Conservation (phyloP, 2,888 invertebrate species). For the Halictus ligatus region DNA sequence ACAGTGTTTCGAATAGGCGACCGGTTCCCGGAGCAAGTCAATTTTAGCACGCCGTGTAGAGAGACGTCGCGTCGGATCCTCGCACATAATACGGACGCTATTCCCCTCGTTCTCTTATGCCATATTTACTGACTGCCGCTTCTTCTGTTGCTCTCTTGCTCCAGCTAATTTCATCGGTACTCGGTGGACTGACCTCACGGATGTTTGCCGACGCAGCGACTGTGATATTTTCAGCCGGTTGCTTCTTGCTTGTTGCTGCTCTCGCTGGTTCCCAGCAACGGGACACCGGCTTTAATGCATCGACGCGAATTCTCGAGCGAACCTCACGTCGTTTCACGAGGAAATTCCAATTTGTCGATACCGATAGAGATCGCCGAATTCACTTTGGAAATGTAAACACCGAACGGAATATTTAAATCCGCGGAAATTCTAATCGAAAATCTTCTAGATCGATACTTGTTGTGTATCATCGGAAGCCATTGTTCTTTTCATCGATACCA, state of each 20-base stretch:
- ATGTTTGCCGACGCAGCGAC: constrained; percentile 31
- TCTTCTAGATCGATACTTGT: background rate
- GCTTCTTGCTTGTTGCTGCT: background rate
- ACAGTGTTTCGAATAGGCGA: background rate
- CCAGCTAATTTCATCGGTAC: constrained; percentile 65
- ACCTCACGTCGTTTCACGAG: background rate
- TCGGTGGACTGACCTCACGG: constrained; percentile 62
- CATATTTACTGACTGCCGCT: constrained; percentile 39
- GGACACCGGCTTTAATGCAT: background rate
- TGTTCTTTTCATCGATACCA: background rate
- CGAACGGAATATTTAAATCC: background rate
- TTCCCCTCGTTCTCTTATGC: constrained; percentile 50
- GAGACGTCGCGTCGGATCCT: background rate
- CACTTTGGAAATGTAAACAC: background rate
- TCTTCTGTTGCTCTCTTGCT: constrained; percentile 60
- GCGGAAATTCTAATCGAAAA: background rate
- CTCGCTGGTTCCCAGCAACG: background rate
- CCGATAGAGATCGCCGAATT: too few relatives aligned
- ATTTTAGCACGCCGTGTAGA: constrained; percentile 43
- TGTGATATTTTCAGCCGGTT: constrained; percentile 60
- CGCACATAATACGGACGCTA: background rate
- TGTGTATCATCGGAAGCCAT: background rate
- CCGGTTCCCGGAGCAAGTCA: background rate
- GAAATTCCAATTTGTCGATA: background rate
- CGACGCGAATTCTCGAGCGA: background rate